Conservation (phyloP, 64 coral and sea anemone species). For the Pocillopora verrucosa region DNA sequence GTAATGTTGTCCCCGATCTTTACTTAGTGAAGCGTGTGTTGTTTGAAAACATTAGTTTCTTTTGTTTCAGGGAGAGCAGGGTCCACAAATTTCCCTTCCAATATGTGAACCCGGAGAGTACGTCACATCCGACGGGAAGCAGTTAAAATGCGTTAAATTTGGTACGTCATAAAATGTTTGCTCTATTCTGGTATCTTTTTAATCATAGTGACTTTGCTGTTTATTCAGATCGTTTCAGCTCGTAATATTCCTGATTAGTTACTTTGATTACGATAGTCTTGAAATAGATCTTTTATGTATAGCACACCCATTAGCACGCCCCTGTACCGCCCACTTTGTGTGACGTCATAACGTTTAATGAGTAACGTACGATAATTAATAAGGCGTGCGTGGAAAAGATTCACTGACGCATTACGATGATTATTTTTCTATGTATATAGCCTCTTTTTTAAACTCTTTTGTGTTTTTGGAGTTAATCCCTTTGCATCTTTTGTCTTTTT, state of each 20-base stretch:
- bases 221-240: not conserved
- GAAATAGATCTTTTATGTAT: not conserved
- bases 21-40: not conserved
- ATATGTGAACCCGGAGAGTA: constrained; percentile 72
- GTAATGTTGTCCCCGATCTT: too few species aligned
- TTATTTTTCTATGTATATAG: not conserved
- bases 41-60: not conserved
- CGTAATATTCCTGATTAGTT: not conserved
- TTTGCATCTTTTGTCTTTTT: not conserved
- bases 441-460: not conserved
- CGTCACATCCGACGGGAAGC: constrained; percentile 75
- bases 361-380: not conserved
- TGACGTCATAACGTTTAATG: not conserved
- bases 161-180: constrained; percentile 47
- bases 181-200: not conserved
- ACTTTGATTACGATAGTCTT: not conserved
- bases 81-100: constrained; percentile 59
- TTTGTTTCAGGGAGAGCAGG: constrained; percentile 61
- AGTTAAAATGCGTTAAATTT: constrained; percentile 83
- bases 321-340: not conserved
- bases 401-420: not conserved
- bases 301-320: not conserved
- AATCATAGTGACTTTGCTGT: constrained; percentile 5
- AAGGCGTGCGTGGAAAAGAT: not conserved
- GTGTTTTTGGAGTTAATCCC: not conserved